These are phyloP conservation scores for Uria aalge DNA, from an alignment of 2,113 vertebrate genomes.

Conservation along the genomic window DNA sequence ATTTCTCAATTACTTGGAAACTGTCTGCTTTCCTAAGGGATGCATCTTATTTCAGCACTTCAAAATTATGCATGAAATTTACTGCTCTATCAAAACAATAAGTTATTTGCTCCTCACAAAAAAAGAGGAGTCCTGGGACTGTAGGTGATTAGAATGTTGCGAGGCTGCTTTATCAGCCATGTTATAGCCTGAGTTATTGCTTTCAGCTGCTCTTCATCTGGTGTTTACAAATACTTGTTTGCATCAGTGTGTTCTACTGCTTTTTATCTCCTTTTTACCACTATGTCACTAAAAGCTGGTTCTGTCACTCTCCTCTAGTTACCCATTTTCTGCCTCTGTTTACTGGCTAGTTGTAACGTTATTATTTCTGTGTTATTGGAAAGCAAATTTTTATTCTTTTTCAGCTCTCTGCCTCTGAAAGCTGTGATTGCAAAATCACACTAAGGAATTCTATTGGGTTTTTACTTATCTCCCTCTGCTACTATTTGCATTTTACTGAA, in stretches of 20 bases:
- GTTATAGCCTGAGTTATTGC: constrained; percentile 12
- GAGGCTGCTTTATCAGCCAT: constrained; percentile 13
- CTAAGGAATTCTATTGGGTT: background rate
- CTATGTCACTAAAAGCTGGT: background rate
- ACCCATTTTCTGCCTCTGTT: constrained; percentile 3
- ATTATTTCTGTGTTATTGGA: background rate
- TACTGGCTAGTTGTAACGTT: background rate
- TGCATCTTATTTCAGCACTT: background rate
- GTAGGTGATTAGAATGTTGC: background rate
- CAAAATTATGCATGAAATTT: constrained; percentile 25
- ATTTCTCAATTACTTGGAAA: background rate
- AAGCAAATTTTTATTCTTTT: background rate
- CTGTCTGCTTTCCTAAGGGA: background rate
- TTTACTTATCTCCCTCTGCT: constrained; percentile 3
- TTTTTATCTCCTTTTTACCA: background rate
- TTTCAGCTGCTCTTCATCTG: constrained; percentile 19
- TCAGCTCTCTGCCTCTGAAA: background rate
- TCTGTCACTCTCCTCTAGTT: background rate
- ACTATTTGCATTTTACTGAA: constrained; percentile 15
- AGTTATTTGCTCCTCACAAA: background rate
- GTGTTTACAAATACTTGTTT: constrained; percentile 14
- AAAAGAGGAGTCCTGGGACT: background rate
- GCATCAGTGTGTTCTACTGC: background rate
- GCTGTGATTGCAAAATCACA: background rate
- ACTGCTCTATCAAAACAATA: background rate